Base-by-base conservation (phyloP, 2,797 vertebrate species). In the Perodicticus potto region DNA sequence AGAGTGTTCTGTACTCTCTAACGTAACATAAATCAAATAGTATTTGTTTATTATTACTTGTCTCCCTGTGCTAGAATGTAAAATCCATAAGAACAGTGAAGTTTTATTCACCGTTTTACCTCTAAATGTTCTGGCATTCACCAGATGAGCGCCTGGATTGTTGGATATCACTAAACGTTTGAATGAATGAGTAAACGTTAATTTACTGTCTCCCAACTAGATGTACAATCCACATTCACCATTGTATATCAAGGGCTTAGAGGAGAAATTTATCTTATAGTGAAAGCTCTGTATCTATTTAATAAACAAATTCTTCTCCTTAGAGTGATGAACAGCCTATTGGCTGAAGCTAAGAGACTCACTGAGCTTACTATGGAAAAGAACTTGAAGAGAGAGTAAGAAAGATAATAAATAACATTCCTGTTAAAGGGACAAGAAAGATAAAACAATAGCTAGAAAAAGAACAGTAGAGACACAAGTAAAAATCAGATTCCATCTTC, bases 381-480 rank as follows among this genome's bases (percentile, higher is more conserved):
- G 55, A 73, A 86, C 14, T 59, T 70, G 69, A 40, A 94, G 55
- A 86, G 27, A 57, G 23, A 34, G 40, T 53, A 53, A 32, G 65
- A n/a, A 95, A 55, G 63, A 45, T 59, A 81, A 84, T 7, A 76
- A 69, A 69, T 0, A 6, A 65, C 65, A 84, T 59, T 90, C 61
- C 45, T 34, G 29, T 16, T 63, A 74, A 84, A 40, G 67, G 67
- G 40, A 49, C 23, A 20, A 91, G 34, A 27, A 49, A 55, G 8
- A 34, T 45, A 87, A 69, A 32, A 67, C 25, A 90, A 20, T 5
- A 88, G 57, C 32, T 22, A 87, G n/a, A 86, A 92, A 92, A 93
- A 77, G 7, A 67, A 57, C 0, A 27, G 61, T 17, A 87, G 77
- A 89, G 27, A 92, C 5, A 94, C 59, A 94, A 80, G 82, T 70